Base-by-base conservation (phyloP, 2,113 vertebrate species). In the Sylvilagus bachmani region DNA sequence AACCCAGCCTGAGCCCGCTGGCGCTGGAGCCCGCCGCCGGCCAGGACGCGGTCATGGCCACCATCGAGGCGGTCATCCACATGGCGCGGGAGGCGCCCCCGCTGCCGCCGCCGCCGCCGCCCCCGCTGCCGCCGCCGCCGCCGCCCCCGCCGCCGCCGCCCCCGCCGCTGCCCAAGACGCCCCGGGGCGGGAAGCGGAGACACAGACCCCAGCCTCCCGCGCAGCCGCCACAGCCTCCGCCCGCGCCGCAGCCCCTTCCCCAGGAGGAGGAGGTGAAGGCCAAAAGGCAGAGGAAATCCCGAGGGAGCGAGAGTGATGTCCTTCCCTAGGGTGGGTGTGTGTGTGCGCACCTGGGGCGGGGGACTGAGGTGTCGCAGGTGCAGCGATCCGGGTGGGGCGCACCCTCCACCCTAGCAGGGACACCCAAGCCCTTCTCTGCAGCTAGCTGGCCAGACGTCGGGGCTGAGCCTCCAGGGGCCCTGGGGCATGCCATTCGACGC, bases 51-150 rank as follows among this genome's bases (percentile, higher is more conserved):
- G 98, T 99, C 97, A 99, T 99, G 94, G 99, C 99, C 94, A 99
- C 99, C 91, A 99, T 99, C 0, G 99, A 99, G 96, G 99, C 99
- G 0, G 99, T 99, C 96, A 99, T 99, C 96, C 99, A 99, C 94
- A 99, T 99, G 98, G 99, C 99, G 25, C 98, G 99, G 93, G 98
- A 99, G 93, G 98, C 98, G 0, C 97, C 98, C 1, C 98, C 97
- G 5, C 75, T 36, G 71, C 86, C 69, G 21, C 97, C 0, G 16
- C 97, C 96, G 0, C 98, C 97, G 1, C 98, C 58, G 0, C 98
- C 96, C 0, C 97, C 95, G 10, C 98, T 95, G 0, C 97, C 97
- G 0, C 96, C 97, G 0, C 98, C 97, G 0, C 98, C 96, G 0
- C 96, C 97, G 0, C 96, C 97, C 0, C 96, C 98, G 10, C 82